A percentile compares a stretch with the other conserved stretches of the same genome.
phyloP scores from a whole-genome alignment of 2,113 vertebrate genomes.

The Chunga burmeisteri region DNA sequence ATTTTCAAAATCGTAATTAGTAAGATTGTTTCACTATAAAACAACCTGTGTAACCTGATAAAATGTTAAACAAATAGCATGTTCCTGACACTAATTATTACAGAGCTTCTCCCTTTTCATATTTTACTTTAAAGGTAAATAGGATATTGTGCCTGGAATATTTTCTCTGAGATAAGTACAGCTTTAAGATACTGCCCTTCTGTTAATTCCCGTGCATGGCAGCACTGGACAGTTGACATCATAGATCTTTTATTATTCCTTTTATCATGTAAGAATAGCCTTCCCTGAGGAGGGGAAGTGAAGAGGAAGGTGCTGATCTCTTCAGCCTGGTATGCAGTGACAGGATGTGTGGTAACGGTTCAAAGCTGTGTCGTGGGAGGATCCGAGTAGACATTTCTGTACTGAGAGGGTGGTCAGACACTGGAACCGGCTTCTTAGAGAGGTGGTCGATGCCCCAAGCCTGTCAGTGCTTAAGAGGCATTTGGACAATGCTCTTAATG shows the following conservation, averaged over 20 bases:
- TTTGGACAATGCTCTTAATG: background rate
- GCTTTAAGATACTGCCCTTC: background rate
- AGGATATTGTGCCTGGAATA: background rate
- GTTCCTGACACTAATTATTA: background rate
- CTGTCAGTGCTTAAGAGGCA: background rate
- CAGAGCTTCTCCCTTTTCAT: fast-evolving
- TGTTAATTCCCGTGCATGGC: background rate
- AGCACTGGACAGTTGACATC: background rate
- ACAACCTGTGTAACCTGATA: background rate
- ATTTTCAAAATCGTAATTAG: background rate
- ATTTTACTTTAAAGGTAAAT: background rate
- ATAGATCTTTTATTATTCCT: background rate
- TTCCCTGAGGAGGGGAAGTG: background rate
- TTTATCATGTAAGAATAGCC: background rate
- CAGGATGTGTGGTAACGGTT: background rate
- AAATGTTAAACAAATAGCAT: background rate
- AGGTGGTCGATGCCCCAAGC: no score
- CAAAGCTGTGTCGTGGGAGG: background rate
- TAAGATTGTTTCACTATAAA: background rate
- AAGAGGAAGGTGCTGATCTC: background rate
- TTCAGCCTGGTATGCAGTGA: background rate
- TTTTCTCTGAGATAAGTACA: background rate
- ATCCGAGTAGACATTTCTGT: background rate
- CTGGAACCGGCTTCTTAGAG: no score
- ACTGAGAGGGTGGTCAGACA: background rate